Evolutionary conservation across 23 tunicate genomes (phyloP).

Genomic region (Trididemnum miniatum): DNA sequence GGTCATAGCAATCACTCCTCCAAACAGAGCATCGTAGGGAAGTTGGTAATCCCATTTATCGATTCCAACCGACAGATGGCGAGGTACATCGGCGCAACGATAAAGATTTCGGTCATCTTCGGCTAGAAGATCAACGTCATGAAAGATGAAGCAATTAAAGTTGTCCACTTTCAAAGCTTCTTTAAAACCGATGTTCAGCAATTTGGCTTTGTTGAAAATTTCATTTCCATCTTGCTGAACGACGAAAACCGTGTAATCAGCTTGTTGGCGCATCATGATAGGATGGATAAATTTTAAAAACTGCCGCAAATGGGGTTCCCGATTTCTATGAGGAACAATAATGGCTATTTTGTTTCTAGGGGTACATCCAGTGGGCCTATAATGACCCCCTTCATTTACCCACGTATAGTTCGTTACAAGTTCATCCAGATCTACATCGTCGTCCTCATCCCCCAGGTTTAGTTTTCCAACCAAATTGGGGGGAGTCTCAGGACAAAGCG

Average conservation of each 20-base stretch:
- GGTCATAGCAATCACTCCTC: conserved; percentile 78
- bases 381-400: conserved; percentile 51
- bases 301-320: conserved; percentile 67
- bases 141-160: conserved; percentile 90
- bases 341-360: conserved; percentile 76
- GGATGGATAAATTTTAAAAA: conserved; percentile 74
- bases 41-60: conserved; percentile 82
- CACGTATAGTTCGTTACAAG: conserved; percentile 33
- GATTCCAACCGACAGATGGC: conserved; percentile 87
- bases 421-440: conserved; percentile 30
- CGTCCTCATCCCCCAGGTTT: conserved; percentile 50
- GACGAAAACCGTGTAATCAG: conserved; percentile 65
- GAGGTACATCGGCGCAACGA: conserved; percentile 76
- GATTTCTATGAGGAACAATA: conserved; percentile 83
- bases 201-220: conserved; percentile 83
- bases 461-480: conserved; percentile 54
- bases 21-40: conserved; percentile 77
- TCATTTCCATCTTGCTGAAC: conserved; percentile 69
- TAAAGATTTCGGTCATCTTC: conserved; percentile 81
- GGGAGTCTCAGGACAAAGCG: conserved; percentile 61
- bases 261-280: conserved; percentile 79
- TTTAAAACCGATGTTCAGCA: conserved; percentile 75
- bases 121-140: conserved; percentile 93
- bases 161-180: conserved; percentile 63
- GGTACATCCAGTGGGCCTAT: conserved; percentile 54